These are phyloP conservation scores for Ooceraea biroi DNA, from an alignment of 1,140 invertebrate species.

Conservation along the genomic window DNA sequence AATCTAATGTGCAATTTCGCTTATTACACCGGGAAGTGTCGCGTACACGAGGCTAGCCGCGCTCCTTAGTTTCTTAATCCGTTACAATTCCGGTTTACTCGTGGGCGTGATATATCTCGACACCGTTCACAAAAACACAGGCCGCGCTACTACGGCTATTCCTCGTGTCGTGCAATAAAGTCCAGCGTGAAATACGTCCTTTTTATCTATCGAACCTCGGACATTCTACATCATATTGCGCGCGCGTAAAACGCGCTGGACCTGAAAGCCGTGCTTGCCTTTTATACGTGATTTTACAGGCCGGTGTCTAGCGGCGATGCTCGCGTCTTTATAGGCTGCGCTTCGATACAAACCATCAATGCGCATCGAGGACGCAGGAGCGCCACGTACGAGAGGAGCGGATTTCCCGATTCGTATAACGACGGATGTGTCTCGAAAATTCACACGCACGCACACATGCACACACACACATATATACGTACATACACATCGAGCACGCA, in stretches of 20 bases:
- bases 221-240: constrained; percentile 36
- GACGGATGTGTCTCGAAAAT: not conserved
- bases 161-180: constrained; percentile 36
- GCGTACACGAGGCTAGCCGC: not conserved
- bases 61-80: constrained; percentile 4
- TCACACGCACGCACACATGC: not conserved
- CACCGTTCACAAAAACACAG: constrained; percentile 33
- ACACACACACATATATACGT: too few relatives aligned
- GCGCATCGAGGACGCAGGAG: not conserved
- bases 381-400: too few relatives aligned
- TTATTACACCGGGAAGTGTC: not conserved
- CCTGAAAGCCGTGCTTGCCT: constrained; percentile 13
- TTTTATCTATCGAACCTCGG: constrained; percentile 43
- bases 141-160: constrained; percentile 28
- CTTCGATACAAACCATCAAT: not conserved
- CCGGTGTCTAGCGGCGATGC: not conserved
- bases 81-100: not conserved
- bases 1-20: not conserved
- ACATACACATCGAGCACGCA: constrained; percentile 26
- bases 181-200: constrained; percentile 41
- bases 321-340: not conserved
- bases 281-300: constrained; percentile 42
- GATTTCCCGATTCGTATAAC: not conserved
- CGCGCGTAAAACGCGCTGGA: constrained; percentile 33
- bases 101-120: constrained; percentile 50